Conservation (phyloP, 2,113 vertebrate species). For the Pongo abelii region DNA sequence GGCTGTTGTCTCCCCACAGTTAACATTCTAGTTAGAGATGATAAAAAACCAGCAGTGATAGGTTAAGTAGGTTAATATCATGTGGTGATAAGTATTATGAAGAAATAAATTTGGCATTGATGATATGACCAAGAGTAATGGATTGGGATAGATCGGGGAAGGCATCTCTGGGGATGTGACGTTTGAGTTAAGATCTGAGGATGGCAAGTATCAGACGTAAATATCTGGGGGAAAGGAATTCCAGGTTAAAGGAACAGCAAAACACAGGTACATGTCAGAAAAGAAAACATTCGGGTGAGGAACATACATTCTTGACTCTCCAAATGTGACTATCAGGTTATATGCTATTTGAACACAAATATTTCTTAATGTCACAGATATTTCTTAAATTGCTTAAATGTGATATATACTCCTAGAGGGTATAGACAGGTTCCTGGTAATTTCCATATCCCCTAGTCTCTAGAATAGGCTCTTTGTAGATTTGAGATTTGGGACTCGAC, state of each 20-base stretch:
- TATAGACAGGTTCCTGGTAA: neutral
- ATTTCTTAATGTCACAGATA: neutral
- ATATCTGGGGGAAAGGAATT: neutral
- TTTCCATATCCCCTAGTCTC: neutral
- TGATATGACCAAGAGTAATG: neutral
- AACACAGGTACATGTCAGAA: neutral
- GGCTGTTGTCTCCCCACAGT: neutral
- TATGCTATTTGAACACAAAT: neutral
- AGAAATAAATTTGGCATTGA: neutral
- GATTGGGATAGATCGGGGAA: neutral
- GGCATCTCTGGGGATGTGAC: neutral
- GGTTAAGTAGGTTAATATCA: neutral
- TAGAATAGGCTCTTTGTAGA: neutral
- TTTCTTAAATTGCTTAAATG: neutral
- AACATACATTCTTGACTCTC: neutral
- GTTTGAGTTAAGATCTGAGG: neutral
- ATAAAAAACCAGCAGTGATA: neutral
- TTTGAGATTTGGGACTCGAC: neutral
- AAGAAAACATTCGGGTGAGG: neutral
- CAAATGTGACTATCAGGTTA: neutral
- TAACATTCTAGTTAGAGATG: neutral
- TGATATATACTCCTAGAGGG: neutral
- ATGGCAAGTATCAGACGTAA: neutral
- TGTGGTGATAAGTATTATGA: neutral
- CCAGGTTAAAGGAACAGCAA: neutral